phyloP scores from a whole-genome alignment of 2,888 invertebrate genomes.

The Conops quadrifasciatus region DNA sequence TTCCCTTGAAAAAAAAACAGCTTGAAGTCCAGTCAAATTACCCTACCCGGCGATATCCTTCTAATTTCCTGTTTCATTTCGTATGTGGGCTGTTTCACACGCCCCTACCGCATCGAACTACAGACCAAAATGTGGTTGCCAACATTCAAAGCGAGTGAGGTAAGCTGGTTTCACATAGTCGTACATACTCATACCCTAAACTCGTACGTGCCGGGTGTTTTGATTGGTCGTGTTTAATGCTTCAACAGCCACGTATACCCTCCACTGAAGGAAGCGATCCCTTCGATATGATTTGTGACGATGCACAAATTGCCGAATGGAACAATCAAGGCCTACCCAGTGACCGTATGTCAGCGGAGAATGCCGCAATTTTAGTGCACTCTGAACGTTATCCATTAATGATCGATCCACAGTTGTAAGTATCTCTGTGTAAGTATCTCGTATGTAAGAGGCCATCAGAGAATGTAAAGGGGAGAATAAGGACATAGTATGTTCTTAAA shows the following conservation, averaged over 20 bases:
- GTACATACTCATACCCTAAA: not conserved
- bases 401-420: constrained; percentile 88
- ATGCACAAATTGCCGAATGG: constrained; percentile 92
- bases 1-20: constrained; percentile 63
- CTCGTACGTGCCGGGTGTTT: not conserved
- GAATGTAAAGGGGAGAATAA: no score
- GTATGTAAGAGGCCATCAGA: no score
- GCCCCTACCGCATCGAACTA: constrained; percentile 80
- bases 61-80: constrained; percentile 92
- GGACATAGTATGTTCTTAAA: no score
- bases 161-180: constrained; percentile 53
- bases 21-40: constrained; percentile 75
- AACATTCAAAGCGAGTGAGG: constrained; percentile 74
- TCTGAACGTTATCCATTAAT: constrained; percentile 93
- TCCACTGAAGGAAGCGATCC: constrained; percentile 83
- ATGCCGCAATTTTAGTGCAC: constrained; percentile 89
- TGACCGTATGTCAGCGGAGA: constrained; percentile 93
- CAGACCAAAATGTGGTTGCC: constrained; percentile 84
- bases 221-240: not conserved
- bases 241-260: constrained; percentile 76
- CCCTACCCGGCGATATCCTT: constrained; percentile 89
- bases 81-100: constrained; percentile 93
- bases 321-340: constrained; percentile 93
- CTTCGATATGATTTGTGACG: constrained; percentile 86
- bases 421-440: no score